Percentiles rank a stretch among this genome's conserved stretches.
Conservation (phyloP, 2,113 vertebrate genomes). For the Copsychus sechellarum region DNA sequence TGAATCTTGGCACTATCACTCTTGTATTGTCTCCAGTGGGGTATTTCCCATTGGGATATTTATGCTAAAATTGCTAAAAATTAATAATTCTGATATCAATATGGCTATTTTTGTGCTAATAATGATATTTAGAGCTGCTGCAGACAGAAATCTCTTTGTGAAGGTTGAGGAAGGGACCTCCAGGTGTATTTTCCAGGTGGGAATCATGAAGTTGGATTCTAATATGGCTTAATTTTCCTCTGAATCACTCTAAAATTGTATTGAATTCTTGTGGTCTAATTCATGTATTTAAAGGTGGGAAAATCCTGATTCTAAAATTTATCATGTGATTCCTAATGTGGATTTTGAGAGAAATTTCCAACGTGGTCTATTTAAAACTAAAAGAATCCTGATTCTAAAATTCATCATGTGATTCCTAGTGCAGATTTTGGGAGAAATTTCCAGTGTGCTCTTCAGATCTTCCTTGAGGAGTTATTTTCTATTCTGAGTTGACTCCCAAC, state of each 20-base stretch:
- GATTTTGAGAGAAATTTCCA: background rate
- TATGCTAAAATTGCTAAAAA: background rate
- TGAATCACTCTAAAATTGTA: background rate
- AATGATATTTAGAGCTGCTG: background rate
- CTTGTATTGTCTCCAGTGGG: background rate
- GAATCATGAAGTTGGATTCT: background rate
- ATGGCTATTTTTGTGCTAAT: background rate
- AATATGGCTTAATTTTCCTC: background rate
- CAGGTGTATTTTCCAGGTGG: background rate
- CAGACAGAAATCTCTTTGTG: background rate
- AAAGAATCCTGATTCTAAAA: background rate
- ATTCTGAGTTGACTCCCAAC: background rate
- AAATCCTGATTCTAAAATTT: background rate
- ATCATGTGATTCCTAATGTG: accelerated
- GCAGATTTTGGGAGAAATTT: background rate
- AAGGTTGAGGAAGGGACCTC: background rate
- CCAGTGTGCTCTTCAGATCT: background rate
- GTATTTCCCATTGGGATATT: background rate
- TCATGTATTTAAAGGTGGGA: background rate
- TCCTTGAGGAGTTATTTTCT: background rate
- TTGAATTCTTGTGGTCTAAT: background rate
- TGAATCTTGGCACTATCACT: background rate
- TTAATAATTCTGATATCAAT: background rate
- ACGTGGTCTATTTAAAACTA: background rate
- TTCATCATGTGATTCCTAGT: accelerated